These are phyloP conservation scores for Cephalopachus bancanus DNA, from an alignment of 2,797 vertebrate genomes.

Conservation along the genomic window DNA sequence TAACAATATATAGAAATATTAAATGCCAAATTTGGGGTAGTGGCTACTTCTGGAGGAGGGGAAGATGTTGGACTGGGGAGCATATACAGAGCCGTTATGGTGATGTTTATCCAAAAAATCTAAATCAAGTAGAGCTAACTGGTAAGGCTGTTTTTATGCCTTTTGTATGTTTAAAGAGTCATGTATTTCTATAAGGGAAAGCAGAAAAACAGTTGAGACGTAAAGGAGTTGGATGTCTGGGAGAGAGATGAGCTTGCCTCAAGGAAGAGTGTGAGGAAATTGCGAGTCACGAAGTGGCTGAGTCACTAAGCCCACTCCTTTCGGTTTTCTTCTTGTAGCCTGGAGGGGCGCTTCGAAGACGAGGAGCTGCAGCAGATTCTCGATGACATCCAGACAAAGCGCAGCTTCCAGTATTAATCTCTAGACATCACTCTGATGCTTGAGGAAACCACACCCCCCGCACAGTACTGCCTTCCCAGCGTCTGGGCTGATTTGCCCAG, in stretches of 20 bases:
- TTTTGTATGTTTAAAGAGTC: constrained; percentile 22
- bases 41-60: background rate
- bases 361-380: constrained; percentile 98
- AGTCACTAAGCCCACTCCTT: accelerated
- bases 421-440: background rate
- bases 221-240: background rate
- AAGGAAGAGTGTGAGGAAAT: background rate
- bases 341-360: constrained; percentile 98
- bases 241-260: accelerated
- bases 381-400: constrained; percentile 98
- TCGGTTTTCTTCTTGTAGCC: constrained; percentile 87
- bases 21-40: background rate
- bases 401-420: constrained; percentile 96
- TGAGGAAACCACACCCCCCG: background rate
- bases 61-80: background rate
- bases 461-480: background rate
- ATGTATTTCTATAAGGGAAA: background rate
- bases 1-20: background rate
- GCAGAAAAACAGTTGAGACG: background rate
- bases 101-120: constrained; percentile 36
- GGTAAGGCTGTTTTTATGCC: background rate
- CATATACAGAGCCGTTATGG: background rate
- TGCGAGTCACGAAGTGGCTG: accelerated
- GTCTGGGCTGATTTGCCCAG: background rate
- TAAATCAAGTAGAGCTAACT: background rate